Evolutionary conservation across 2,113 vertebrate genomes (phyloP).

Genomic region (Limnothrissa miodon): DNA sequence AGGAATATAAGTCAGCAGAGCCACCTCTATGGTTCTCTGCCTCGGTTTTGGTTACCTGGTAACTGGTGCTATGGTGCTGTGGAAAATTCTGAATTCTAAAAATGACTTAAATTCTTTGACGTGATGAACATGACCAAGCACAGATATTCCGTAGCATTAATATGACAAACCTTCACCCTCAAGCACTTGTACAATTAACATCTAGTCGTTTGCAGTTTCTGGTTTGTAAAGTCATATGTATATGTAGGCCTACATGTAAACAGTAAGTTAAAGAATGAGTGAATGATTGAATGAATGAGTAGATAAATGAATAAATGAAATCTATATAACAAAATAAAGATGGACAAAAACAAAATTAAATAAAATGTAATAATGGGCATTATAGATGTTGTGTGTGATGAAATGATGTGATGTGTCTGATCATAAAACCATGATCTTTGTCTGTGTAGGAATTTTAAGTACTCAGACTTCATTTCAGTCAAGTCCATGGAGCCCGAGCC

Average conservation of each 20-base stretch:
- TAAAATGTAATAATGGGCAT: background rate
- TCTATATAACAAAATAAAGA: background rate
- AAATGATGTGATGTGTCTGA: too few relatives aligned
- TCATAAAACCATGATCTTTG: background rate
- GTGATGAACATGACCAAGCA: background rate
- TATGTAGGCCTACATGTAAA: too few relatives aligned
- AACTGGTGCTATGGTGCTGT: background rate
- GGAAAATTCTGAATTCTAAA: conserved; percentile 5
- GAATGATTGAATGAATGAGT: background rate
- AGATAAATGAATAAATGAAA: background rate
- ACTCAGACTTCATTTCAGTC: background rate
- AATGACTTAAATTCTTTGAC: background rate
- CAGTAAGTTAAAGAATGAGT: background rate
- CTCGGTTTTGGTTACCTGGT: background rate
- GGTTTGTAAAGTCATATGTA: background rate
- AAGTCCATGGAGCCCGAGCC: conserved; percentile 56
- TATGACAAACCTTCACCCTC: background rate
- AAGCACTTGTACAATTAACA: background rate
- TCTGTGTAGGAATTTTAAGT: background rate
- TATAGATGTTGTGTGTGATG: background rate
- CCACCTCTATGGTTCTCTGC: background rate
- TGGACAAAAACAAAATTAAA: too few relatives aligned
- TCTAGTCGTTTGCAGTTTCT: background rate
- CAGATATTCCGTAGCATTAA: background rate
- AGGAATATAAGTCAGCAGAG: background rate